Evolutionary conservation across 2,888 invertebrate genomes (phyloP), one percentile per base, ranked within the genome.

Genomic region (Cerceris rybyensis): DNA sequence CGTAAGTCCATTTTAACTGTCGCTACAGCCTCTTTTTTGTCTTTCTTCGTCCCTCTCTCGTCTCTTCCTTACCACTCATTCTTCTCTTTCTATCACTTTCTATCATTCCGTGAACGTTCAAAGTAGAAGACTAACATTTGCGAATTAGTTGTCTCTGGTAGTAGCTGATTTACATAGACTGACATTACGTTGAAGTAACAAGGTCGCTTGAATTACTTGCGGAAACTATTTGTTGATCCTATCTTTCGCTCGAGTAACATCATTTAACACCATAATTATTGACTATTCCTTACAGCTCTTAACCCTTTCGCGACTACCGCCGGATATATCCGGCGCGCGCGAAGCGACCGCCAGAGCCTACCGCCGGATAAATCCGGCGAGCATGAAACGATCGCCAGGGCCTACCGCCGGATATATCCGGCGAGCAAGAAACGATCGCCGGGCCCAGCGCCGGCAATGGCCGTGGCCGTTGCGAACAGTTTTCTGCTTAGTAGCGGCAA

Each of bases 1-100:
- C 77, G 55, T 59, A 54, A 74, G 70, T 65, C 74, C 75, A 74
- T 75, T 80, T 78, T 61, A 74, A 65, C 71, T 54, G 52, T 42
- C 64, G 57, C 59, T 54, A 55, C 67, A 54, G 50, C 55, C 66
- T 28, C n/a, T 64, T 50, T 75, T 60, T 66, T 61, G 17, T 14
- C 70, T 41, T 54, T 55, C 64, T 28, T 54, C 9, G 54, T 65
- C 60, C 7, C 61, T 50, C 52, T 11, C 42, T 63, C 49, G 58
- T 39, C 39, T n/a, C 28, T 49, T 41, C 54, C 42, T 41, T 46
- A 9, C 14, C 60, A 8, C 68, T n/a, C 16, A 52, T 59, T 49
- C 57, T 66, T 52, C 42, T 52, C 58, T 9, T 66, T 65, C 55
- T 14, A 52, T 66, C 9, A 14, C 49, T 50, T 41, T 65, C 43